A percentile compares a stretch with the other conserved stretches of the same genome.
phyloP scores from a whole-genome alignment of 2,888 invertebrate species.

The Anticlea derivata region DNA sequence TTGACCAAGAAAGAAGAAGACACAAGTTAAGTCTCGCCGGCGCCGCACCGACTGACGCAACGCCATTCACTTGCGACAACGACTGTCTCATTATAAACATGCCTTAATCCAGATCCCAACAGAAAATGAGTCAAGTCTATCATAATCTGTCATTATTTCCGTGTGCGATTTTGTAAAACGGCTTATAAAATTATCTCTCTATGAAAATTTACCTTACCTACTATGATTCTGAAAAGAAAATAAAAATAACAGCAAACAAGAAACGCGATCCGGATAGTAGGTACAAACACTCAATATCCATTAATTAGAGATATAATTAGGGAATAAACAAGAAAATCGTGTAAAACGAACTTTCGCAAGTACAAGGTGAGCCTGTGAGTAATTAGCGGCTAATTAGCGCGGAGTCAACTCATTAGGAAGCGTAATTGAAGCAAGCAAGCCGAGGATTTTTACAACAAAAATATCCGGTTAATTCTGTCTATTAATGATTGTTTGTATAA shows the following conservation, averaged over 20 bases:
- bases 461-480: conserved; percentile 59
- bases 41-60: no score
- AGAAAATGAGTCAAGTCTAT: no score
- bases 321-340: conserved; percentile 58
- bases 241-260: conserved; percentile 7
- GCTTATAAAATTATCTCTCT: neutral
- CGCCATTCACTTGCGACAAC: no score
- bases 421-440: conserved; percentile 73
- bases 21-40: no score
- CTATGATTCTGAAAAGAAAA: neutral
- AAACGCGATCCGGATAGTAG: conserved; percentile 29
- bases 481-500: conserved; percentile 25
- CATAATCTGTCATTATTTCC: no score
- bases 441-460: conserved; percentile 66
- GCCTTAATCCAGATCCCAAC: no score
- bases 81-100: no score
- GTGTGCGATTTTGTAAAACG: no score
- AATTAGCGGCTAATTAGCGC: conserved; percentile 80
- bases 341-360: conserved; percentile 60
- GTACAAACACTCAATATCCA: conserved; percentile 40
- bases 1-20: no score
- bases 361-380: conserved; percentile 72
- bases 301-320: conserved; percentile 49
- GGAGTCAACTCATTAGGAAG: conserved; percentile 77
- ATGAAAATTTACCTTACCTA: neutral